These are phyloP conservation scores for Pogonocherus hispidulus DNA, from an alignment of 2,888 invertebrate genomes.

Conservation along the genomic window DNA sequence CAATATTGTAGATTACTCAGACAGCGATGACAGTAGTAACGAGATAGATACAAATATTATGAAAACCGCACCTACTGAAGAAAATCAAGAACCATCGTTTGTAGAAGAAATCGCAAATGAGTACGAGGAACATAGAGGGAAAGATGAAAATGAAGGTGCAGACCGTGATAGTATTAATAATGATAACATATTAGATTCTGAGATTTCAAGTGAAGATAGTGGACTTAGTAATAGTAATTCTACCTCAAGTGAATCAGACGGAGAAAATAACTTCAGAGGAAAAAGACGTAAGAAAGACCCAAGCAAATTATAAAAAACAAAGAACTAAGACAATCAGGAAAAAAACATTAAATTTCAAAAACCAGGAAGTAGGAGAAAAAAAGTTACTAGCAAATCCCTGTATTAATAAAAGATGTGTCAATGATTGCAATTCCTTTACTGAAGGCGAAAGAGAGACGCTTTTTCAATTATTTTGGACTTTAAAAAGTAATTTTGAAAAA, in stretches of 20 bases:
- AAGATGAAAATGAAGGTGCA: too few species aligned
- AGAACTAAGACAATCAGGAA: neutral
- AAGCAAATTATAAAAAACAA: neutral
- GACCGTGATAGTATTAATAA: too few species aligned
- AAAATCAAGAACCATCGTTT: too few species aligned
- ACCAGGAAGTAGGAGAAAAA: neutral
- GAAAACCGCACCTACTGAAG: too few species aligned
- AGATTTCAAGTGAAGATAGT: too few species aligned
- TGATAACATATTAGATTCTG: too few species aligned
- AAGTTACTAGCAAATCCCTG: neutral
- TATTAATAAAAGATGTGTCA: neutral
- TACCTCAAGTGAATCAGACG: neutral
- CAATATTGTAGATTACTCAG: too few species aligned
- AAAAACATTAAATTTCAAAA: neutral
- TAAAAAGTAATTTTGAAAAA: constrained; percentile 10
- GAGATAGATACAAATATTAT: too few species aligned
- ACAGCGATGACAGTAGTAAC: too few species aligned
- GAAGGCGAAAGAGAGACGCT: constrained; percentile 13
- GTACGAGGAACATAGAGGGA: too few species aligned
- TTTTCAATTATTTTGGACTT: constrained; percentile 16
- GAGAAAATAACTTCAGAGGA: neutral
- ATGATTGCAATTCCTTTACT: constrained; percentile 16
- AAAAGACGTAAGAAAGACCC: neutral
- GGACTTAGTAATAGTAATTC: too few species aligned
- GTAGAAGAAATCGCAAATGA: too few species aligned